phyloP scores from a whole-genome alignment of 2,888 invertebrate species.

The Zeuzera pyrina region DNA sequence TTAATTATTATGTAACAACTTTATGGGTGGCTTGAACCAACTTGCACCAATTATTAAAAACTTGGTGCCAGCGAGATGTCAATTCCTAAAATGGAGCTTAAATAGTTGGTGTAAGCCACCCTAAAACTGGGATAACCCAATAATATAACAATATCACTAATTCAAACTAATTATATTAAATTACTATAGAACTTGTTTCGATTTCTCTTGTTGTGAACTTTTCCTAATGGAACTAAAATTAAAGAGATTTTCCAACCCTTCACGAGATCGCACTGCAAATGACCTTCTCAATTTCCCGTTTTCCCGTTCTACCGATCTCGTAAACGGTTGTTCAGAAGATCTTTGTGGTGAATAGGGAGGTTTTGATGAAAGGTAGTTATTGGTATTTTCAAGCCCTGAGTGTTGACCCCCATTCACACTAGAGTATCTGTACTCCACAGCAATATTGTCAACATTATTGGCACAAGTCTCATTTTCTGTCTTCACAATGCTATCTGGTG shows the following conservation, averaged over 20 bases:
- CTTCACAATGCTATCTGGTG: conserved; percentile 19
- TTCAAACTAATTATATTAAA: not conserved
- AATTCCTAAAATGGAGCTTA: no score
- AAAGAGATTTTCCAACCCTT: conserved; percentile 58
- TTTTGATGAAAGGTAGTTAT: conserved; percentile 22
- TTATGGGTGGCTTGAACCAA: no score
- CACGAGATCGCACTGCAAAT: conserved; percentile 58
- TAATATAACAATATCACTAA: no score
- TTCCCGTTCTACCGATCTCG: conserved; percentile 39
- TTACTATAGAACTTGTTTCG: conserved; percentile 34
- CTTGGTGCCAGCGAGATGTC: no score
- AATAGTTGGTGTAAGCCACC: no score
- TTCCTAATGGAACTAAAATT: conserved; percentile 46
- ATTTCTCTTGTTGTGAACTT: conserved; percentile 37
- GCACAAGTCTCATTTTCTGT: conserved; percentile 16
- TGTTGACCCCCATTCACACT: conserved; percentile 29
- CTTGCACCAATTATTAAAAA: no score
- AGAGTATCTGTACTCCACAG: conserved; percentile 42
- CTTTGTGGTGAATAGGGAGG: conserved; percentile 25
- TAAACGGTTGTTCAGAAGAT: conserved; percentile 46
- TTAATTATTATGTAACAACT: no score
- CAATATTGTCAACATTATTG: conserved; percentile 20
- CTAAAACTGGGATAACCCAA: no score
- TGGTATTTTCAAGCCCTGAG: conserved; percentile 34
- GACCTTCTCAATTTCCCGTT: conserved; percentile 56